Evolutionary conservation across 1,140 invertebrate species (phyloP), one percentile per base, ranked within the genome.

Genomic region (Pseudomyrmex concolor): DNA sequence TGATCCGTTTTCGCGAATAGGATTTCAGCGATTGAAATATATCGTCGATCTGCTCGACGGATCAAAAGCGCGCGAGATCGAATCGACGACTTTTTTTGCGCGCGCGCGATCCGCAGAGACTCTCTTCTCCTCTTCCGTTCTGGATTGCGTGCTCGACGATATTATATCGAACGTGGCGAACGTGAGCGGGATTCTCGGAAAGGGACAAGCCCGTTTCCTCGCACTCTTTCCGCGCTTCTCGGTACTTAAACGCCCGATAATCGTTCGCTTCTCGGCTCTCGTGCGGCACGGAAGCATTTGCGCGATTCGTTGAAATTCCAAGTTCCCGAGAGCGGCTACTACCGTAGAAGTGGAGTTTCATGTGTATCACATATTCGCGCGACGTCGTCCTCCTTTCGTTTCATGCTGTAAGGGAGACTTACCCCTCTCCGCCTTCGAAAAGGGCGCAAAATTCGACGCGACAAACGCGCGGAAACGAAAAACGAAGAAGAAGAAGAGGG

Each of bases 101-200:
- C n/a, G n/a, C n/a, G 66, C 59, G 59, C 90, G 91, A 94, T 92
- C 92, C 89, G 83, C 87, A 50, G 62, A 64, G 34, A 34, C 4
- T 34, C 4, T 34, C 34, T 34, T 34, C 34, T 34, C 5, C 34
- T 83, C 73, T 50, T 88, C 93, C 92, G 54, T 67, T 64, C 43
- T 57, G 60, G 55, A 84, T 91, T 89, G 87, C 91, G 85, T 90
- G 89, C 86, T 70, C 84, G 84, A 87, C 88, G 86, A 91, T 91
- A 92, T 91, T 91, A 91, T 91, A 90, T 91, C 89, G 89, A 86
- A 80, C 76, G 80, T 85, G 87, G 89, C 81, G 83, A 91, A 91
- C 90, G 90, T 91, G 89, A 91, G 86, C 88, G 71, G 91, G 91
- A 86, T 92, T 92, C 89, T 84, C 68, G 81, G 83, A 76, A 76